phyloP scores from a whole-genome alignment of 2,797 vertebrate genomes.

The Apogon hyalosoma region DNA sequence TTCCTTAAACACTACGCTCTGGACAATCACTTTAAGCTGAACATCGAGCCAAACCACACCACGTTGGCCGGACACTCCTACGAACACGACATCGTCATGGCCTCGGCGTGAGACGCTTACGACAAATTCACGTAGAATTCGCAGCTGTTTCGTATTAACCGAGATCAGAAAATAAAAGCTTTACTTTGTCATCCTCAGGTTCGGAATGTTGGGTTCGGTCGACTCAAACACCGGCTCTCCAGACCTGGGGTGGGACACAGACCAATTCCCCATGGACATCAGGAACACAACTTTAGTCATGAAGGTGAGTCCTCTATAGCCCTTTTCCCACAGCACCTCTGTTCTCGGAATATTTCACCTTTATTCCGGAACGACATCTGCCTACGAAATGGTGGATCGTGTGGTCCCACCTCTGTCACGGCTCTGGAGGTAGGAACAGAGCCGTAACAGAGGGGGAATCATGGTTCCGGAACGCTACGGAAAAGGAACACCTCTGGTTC shows the following conservation, averaged over 20 bases:
- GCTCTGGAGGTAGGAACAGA: too few species aligned
- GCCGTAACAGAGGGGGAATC: too few species aligned
- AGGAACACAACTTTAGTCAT: conserved; percentile 79
- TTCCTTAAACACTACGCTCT: conserved; percentile 79
- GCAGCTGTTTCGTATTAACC: not conserved
- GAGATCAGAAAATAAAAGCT: not conserved
- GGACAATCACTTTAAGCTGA: conserved; percentile 79
- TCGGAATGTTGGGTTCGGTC: conserved; percentile 82
- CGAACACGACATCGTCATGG: conserved; percentile 78
- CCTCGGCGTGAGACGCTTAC: conserved; percentile 64
- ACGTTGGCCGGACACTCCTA: conserved; percentile 82
- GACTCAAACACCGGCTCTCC: conserved; percentile 81
- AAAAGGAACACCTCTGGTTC: too few species aligned
- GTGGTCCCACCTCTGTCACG: too few species aligned
- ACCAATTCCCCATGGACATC: conserved; percentile 83
- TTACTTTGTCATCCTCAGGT: conserved; percentile 43
- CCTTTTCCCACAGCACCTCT: too few species aligned
- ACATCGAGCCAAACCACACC: conserved; percentile 83
- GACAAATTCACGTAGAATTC: not conserved
- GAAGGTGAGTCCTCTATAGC: conserved; percentile 79
- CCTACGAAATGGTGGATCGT: too few species aligned
- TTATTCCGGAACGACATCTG: too few species aligned
- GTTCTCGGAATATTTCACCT: too few species aligned
- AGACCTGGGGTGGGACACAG: conserved; percentile 81
- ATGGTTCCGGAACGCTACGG: too few species aligned